Conservation (phyloP, 2,888 invertebrate species). For the Cephonodes hylas region DNA sequence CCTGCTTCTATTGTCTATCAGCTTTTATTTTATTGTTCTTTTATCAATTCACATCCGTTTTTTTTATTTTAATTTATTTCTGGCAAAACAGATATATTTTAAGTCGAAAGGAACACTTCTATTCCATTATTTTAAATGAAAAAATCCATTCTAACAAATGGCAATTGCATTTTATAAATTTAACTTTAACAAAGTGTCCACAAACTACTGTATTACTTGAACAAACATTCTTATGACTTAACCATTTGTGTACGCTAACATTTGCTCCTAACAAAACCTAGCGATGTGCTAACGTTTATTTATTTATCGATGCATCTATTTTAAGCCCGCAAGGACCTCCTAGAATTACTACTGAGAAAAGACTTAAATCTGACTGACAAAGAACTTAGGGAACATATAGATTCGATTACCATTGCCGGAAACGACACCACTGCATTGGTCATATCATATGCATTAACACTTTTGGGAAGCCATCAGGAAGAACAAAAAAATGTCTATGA, state of each 20-base stretch:
- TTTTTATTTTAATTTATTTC: too few species aligned
- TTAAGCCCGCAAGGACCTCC: slow-evolving; percentile 58
- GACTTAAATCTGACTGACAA: slow-evolving; percentile 75
- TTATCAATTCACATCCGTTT: too few species aligned
- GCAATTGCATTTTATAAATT: too few species aligned
- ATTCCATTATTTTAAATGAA: too few species aligned
- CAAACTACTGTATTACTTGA: too few species aligned
- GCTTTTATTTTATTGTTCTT: too few species aligned
- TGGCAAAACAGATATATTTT: too few species aligned
- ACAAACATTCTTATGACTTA: neutral
- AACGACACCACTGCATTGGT: slow-evolving; percentile 76
- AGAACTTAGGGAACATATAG: slow-evolving; percentile 81
- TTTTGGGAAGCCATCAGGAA: slow-evolving; percentile 66
- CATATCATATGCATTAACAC: slow-evolving; percentile 67
- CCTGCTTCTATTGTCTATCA: too few species aligned
- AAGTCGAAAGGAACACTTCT: too few species aligned
- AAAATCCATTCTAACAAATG: too few species aligned
- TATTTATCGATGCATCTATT: neutral
- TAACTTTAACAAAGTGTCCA: too few species aligned
- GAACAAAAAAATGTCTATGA: slow-evolving; percentile 52
- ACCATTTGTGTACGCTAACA: neutral
- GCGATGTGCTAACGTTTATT: neutral
- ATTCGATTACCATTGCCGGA: slow-evolving; percentile 82
- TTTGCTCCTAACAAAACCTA: too few species aligned
- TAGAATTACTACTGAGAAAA: slow-evolving; percentile 72